These are phyloP conservation scores for Pollachius pollachius DNA, from an alignment of 2,113 vertebrate species.

Conservation along the genomic window DNA sequence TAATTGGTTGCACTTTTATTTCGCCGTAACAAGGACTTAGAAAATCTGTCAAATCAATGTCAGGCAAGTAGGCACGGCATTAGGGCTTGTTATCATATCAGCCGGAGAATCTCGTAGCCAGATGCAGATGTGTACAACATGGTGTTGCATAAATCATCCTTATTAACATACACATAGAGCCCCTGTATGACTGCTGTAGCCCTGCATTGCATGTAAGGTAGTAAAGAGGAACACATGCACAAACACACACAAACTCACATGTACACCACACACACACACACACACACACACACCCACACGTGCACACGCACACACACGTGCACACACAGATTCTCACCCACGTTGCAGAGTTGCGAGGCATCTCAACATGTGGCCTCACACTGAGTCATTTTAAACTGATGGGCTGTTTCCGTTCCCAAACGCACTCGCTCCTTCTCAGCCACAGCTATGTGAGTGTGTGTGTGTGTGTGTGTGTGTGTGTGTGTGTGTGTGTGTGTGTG, in stretches of 20 bases:
- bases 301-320: conserved; percentile 14
- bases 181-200: neutral
- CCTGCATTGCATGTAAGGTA: neutral
- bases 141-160: conserved; percentile 4
- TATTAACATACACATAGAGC: neutral
- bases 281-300: conserved; percentile 14
- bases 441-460: conserved; percentile 1
- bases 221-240: conserved; percentile 1
- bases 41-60: conserved; percentile 25
- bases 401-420: conserved; percentile 31
- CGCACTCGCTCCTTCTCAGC: neutral
- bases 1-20: conserved; percentile 54
- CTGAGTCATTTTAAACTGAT: conserved; percentile 29
- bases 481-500: neutral
- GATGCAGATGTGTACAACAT: neutral
- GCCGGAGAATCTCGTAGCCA: neutral
- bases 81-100: neutral
- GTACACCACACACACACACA: too few species aligned
- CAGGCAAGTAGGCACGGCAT: neutral
- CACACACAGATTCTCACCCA: conserved; percentile 28
- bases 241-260: too few species aligned
- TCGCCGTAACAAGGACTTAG: conserved; percentile 33
- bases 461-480: conserved; percentile 7
- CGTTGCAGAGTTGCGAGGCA: conserved; percentile 7
- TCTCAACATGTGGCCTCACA: conserved; percentile 33